A percentile compares a stretch with the other conserved stretches of the same genome.
Evolutionary conservation across 1,140 invertebrate species (phyloP).

Genomic region (Drosophila sturtevanti): DNA sequence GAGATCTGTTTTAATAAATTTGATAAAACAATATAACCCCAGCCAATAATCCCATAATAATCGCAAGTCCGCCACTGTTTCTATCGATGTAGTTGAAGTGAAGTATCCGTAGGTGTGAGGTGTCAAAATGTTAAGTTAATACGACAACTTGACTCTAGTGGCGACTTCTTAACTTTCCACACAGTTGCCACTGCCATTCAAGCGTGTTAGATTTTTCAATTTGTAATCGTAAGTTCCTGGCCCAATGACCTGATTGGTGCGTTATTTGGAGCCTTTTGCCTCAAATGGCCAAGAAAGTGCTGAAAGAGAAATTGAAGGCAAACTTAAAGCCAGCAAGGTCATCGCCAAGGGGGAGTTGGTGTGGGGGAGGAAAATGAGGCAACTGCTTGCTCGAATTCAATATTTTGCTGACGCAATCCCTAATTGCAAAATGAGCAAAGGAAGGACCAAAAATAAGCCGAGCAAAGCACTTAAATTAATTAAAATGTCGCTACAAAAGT

Average conservation of each 20-base stretch:
- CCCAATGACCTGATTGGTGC: conserved; percentile 60
- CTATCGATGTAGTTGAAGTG: conserved; percentile 7
- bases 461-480: conserved; percentile 76
- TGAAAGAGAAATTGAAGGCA: conserved; percentile 23
- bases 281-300: background rate
- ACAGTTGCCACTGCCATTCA: conserved; percentile 39
- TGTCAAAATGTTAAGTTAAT: conserved; percentile 77
- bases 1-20: too few relatives aligned
- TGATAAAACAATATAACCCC: too few relatives aligned
- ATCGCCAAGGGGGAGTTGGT: background rate
- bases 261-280: conserved; percentile 37
- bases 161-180: conserved; percentile 67
- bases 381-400: conserved; percentile 56
- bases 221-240: conserved; percentile 50
- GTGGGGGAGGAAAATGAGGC: background rate
- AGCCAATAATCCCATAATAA: too few relatives aligned
- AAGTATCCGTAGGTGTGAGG: conserved; percentile 43
- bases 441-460: conserved; percentile 53
- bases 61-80: background rate
- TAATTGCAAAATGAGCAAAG: conserved; percentile 60
- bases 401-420: conserved; percentile 64
- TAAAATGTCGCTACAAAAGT: conserved; percentile 59
- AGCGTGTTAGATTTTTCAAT: conserved; percentile 72
- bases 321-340: conserved; percentile 60
- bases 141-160: conserved; percentile 56